These are phyloP conservation scores for Mimachlamys varia DNA, from an alignment of 2,888 invertebrate species.

Conservation along the genomic window DNA sequence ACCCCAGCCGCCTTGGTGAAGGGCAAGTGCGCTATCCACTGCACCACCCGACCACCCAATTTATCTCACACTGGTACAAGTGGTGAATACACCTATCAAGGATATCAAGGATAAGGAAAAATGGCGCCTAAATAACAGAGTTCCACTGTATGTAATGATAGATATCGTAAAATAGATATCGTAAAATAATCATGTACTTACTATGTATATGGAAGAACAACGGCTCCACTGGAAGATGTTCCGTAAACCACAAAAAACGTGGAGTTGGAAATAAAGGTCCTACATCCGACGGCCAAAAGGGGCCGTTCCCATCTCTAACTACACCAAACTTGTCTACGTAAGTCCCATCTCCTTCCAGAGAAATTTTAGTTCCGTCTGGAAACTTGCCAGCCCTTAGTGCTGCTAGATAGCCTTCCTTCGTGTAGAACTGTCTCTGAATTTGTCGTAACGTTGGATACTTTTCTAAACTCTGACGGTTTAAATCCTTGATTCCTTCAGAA, in stretches of 20 bases:
- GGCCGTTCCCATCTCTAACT: slow-evolving; percentile 75
- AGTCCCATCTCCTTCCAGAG: slow-evolving; percentile 64
- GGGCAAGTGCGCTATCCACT: no score
- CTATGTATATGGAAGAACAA: slow-evolving; percentile 67
- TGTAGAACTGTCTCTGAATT: slow-evolving; percentile 71
- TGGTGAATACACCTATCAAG: no score
- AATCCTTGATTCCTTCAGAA: slow-evolving; percentile 71
- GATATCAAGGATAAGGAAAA: no score
- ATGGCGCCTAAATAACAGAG: no score
- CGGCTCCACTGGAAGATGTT: slow-evolving; percentile 64
- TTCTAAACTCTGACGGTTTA: slow-evolving; percentile 62
- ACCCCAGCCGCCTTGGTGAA: no score
- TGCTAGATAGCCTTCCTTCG: slow-evolving; percentile 74
- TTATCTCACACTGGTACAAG: no score
- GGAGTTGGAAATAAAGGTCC: slow-evolving; percentile 78
- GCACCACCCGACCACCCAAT: no score
- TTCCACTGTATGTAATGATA: no score
- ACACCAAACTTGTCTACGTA: slow-evolving; percentile 78
- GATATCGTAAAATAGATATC: no score
- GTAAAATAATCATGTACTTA: slow-evolving; percentile 53
- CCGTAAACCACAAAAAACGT: slow-evolving; percentile 65
- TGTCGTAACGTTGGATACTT: slow-evolving; percentile 62
- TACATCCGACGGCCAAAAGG: slow-evolving; percentile 80
- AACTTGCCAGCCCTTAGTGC: slow-evolving; percentile 71
- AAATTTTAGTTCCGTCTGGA: slow-evolving; percentile 71